Conservation (phyloP, 2,113 vertebrate genomes). For the Pluvianellus socialis region DNA sequence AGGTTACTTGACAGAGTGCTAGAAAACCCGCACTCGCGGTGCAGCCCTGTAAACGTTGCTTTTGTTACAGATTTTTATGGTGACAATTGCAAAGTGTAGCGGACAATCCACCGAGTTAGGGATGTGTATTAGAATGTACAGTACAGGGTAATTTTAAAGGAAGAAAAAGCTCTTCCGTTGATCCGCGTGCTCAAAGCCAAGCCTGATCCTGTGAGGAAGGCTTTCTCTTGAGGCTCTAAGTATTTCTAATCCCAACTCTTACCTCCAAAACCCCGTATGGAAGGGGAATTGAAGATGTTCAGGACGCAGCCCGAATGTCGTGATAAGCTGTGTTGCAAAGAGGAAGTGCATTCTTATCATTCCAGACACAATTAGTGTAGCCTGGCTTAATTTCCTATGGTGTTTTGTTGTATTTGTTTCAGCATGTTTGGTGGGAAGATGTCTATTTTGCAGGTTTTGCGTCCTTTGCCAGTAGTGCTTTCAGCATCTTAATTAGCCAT, state of each 20-base stretch:
- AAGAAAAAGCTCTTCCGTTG: not conserved
- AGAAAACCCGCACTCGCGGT: not conserved
- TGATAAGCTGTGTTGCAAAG: not conserved
- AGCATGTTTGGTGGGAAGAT: not conserved
- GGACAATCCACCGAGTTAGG: not conserved
- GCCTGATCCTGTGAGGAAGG: not conserved
- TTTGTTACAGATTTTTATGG: not conserved
- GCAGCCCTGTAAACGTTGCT: not conserved
- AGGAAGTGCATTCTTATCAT: not conserved
- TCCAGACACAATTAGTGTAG: not conserved
- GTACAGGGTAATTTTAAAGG: not conserved
- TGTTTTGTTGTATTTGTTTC: not conserved
- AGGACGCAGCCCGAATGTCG: not conserved
- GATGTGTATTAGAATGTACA: not conserved
- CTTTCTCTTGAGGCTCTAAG: not conserved
- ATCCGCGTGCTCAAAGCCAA: not conserved
- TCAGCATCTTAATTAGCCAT: not conserved
- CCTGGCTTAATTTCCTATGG: not conserved
- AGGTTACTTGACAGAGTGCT: not conserved
- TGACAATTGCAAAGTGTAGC: accelerated
- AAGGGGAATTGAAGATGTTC: not conserved
- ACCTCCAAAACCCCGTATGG: not conserved
- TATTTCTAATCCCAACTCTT: not conserved
- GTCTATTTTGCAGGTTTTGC: not conserved
- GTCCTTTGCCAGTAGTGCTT: not conserved